These are phyloP conservation scores for Arctia plantaginis DNA, from an alignment of 2,888 invertebrate genomes.

Conservation along the genomic window DNA sequence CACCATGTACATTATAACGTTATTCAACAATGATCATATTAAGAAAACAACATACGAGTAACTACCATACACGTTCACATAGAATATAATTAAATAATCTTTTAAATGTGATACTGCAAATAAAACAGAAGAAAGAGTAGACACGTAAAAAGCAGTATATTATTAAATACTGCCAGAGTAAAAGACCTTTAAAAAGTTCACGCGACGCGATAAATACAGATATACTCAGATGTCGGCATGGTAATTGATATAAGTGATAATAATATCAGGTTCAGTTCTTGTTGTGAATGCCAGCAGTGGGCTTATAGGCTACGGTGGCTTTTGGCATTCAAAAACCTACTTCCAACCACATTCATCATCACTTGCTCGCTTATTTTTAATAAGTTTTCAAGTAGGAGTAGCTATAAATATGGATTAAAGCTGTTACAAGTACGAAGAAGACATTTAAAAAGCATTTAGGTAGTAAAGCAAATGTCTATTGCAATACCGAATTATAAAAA, in stretches of 20 bases:
- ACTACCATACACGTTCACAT: not conserved
- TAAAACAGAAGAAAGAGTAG: not conserved
- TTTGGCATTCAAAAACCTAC: constrained; percentile 12
- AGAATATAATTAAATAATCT: not conserved
- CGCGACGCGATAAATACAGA: constrained; percentile 21
- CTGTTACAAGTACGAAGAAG: not conserved
- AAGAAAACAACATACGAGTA: not conserved
- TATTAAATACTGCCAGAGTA: constrained; percentile 11
- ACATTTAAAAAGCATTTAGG: not conserved
- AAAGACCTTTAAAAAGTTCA: constrained; percentile 30
- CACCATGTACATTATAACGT: not conserved
- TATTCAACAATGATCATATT: no score
- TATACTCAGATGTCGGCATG: constrained; percentile 23
- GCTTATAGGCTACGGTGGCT: constrained; percentile 9
- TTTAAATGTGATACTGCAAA: not conserved
- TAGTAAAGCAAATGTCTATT: no score
- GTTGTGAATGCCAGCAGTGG: constrained; percentile 31
- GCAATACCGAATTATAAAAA: no score
- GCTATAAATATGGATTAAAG: not conserved
- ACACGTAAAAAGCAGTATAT: constrained; percentile 13
- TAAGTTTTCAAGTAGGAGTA: not conserved
- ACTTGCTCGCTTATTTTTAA: not conserved
- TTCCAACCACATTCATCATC: constrained; percentile 12
- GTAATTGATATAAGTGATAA: constrained; percentile 28
- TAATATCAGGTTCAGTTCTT: constrained; percentile 24